Evolutionary conservation across 2,888 invertebrate genomes (phyloP).

Genomic region (Scaptodrosophila latifasciaeformis): DNA sequence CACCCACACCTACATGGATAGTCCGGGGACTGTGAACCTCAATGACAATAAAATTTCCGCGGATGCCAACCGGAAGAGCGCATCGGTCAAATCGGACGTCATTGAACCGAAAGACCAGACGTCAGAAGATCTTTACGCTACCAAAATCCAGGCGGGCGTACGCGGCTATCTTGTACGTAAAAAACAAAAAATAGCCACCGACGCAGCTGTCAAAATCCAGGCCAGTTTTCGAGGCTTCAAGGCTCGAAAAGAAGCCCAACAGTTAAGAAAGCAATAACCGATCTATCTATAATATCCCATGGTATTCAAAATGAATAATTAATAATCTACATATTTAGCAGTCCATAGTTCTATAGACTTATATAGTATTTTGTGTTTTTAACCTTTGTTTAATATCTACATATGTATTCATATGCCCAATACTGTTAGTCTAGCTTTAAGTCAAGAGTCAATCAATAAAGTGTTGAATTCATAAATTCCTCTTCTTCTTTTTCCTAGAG

Average conservation of each 20-base stretch:
- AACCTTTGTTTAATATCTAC: no score
- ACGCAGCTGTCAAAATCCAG: constrained; percentile 75
- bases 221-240: constrained; percentile 76
- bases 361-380: no score
- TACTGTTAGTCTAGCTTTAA: no score
- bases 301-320: no score
- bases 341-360: no score
- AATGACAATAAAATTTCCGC: constrained; percentile 11
- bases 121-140: constrained; percentile 71
- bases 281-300: no score
- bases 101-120: constrained; percentile 10
- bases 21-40: no score
- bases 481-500: no score
- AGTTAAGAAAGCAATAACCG: constrained; percentile 67
- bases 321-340: no score
- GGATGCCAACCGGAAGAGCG: constrained; percentile 16
- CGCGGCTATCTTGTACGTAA: constrained; percentile 74
- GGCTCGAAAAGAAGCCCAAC: constrained; percentile 71
- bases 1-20: constrained; percentile 36
- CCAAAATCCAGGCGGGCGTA: constrained; percentile 74
- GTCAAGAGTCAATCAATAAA: no score
- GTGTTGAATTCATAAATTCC: no score
- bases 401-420: no score
- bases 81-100: constrained; percentile 25
- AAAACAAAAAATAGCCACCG: constrained; percentile 71